Evolutionary conservation across 2,888 invertebrate species (phyloP), one percentile per base, ranked within the genome.

Genomic region (Drosophila affinis): DNA sequence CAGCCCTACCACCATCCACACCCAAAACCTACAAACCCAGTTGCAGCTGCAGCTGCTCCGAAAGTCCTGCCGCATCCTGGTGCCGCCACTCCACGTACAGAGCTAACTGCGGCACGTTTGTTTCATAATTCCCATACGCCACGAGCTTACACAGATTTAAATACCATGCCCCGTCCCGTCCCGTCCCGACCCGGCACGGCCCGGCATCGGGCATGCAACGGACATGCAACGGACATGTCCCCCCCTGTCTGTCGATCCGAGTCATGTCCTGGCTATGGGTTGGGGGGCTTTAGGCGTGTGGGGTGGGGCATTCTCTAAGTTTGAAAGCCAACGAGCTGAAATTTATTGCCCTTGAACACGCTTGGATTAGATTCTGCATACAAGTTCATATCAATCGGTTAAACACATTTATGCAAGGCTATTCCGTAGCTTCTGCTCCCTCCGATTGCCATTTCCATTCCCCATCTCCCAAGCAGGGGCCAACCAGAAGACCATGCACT

Each of bases 121-220:
- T 69, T 73, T 57, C 75, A 72, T 72, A 72, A 72, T 71, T 71
- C 74, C 71, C 65, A 58, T 74, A 57, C 56, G 64, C 53, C 52
- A 74, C 74, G 53, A 74, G 71, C 71, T 71, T 73, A 73, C 74
- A 64, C 74, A 73, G 71, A 71, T 71, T 71, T 71, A 67, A 67
- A 67, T 67, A 56, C 65, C 65, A 34, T 24, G 39, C 14, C 39
- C 57, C 34, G 69, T 21, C 18, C 18, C 18, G 1, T 44, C 69
- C 65, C 55, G 44, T 4, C 24, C 24, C 24, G 24, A 24, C 9
- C 29, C 29, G 29, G 9, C 27, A 7, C 27, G 7, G 21, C 21
- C 21, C 21, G 27, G 56, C 55, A 39, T 17, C n/a, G 47, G 34
- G 34, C 46, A 12, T 46, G 29, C 32, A 18, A 45, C 46, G 32